Evolutionary conservation across 2,113 vertebrate species (phyloP).

Genomic region (Oreochromis aureus): DNA sequence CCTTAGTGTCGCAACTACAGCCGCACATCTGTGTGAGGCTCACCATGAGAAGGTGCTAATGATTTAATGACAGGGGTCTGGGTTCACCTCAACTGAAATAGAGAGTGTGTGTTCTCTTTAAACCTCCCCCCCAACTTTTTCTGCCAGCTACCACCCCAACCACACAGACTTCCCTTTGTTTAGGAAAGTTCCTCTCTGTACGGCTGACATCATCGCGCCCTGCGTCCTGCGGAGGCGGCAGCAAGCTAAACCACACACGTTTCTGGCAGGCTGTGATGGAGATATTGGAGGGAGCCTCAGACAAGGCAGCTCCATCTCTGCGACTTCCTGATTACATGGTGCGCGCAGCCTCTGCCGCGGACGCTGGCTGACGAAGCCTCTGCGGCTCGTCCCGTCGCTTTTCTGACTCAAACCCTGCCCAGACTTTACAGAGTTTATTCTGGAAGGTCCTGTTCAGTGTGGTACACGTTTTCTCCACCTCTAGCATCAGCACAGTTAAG

Average conservation of each 20-base stretch:
- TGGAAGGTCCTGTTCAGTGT: slow-evolving; percentile 28
- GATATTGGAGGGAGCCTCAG: slow-evolving; percentile 48
- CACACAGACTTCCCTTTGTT: slow-evolving; percentile 78
- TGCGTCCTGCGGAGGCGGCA: slow-evolving; percentile 54
- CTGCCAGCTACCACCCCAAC: slow-evolving; percentile 59
- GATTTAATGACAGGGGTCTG: slow-evolving; percentile 64
- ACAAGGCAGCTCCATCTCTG: slow-evolving; percentile 24
- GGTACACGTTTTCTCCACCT: not conserved
- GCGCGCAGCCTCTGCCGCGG: not conserved
- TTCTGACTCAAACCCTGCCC: slow-evolving; percentile 34
- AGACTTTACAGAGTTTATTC: slow-evolving; percentile 55
- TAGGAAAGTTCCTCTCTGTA: slow-evolving; percentile 67
- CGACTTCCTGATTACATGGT: slow-evolving; percentile 57
- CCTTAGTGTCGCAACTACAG: not conserved
- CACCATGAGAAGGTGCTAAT: slow-evolving; percentile 62
- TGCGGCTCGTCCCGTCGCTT: not conserved
- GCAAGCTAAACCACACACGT: slow-evolving; percentile 62
- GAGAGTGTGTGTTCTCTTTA: slow-evolving; percentile 48
- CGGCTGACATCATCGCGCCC: slow-evolving; percentile 70
- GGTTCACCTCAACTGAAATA: slow-evolving; percentile 37
- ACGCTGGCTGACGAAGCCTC: slow-evolving; percentile 3
- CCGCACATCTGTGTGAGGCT: slow-evolving; percentile 16
- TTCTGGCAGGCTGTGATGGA: slow-evolving; percentile 57
- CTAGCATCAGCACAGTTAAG: not conserved
- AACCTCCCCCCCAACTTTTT: not conserved